Base-by-base conservation (phyloP, 2,888 invertebrate species). In the Micoletzkya japonica region DNA sequence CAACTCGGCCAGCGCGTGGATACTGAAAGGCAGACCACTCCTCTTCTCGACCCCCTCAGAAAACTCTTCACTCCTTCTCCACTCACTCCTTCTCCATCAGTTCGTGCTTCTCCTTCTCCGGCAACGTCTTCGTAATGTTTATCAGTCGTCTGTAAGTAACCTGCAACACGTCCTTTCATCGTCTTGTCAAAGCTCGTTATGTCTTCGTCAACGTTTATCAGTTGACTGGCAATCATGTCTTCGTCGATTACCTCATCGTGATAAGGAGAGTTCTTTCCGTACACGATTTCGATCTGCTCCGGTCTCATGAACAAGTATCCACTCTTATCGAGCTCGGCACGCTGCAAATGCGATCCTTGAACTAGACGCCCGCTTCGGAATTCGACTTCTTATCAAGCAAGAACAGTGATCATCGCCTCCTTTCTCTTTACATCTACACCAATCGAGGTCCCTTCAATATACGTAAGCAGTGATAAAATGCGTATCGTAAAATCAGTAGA, bases 231-330 rank as follows among this genome's bases (percentile, higher is more conserved):
- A 17, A 39, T n/a, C n/a, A n/a, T n/a, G 20, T 44, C 20, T 14
- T 44, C 10, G 20, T 44, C 10, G 10, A 44, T 1, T 14, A 52
- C 64, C 36, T 64, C 36, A 52, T 64, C 67, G 34, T 82, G 76
- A 66, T 77, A 84, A 7, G 84, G 82, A 28, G 80, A 77, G 3
- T 74, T 72, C 37, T 76, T 71, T 57, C 84, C 84, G 69, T 84
- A 84, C 10, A 84, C 66, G 20, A 78, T 74, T 4, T 80, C 73
- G 54, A 84, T 32, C 70, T 84, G 84, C 14, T 76, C 72, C 24
- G 61, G n/a, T 7, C 74, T 77, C 68, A 84, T 61, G 57, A 80
- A 74, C 1, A 81, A 73, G 71, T 70, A 84, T 10, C 84, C 84
- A 2, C 77, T 73, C 36, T 73, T 72, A 69, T 84, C 82, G 70